Conservation (phyloP, 1,140 invertebrate genomes). For the Arctopsyche grandis region DNA sequence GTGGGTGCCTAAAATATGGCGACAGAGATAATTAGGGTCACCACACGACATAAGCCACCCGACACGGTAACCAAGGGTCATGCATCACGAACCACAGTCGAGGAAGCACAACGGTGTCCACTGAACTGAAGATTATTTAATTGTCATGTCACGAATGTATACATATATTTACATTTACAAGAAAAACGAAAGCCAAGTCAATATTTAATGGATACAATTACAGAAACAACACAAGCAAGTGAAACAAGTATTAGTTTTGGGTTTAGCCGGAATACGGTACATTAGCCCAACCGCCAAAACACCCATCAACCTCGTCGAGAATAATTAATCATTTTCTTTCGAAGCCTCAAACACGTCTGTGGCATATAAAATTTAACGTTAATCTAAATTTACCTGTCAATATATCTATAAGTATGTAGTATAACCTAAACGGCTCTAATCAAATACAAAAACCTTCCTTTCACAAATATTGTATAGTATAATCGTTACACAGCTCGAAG, state of each 20-base stretch:
- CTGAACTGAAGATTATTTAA: background rate
- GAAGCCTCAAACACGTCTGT: background rate
- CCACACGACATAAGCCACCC: background rate
- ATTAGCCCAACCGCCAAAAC: background rate
- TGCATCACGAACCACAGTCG: background rate
- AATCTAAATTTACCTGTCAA: too few relatives aligned
- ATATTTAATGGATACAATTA: too few relatives aligned
- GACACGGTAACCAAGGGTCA: background rate
- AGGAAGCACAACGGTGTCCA: background rate
- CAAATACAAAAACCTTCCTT: too few relatives aligned
- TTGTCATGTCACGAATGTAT: background rate
- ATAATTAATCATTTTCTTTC: conserved; percentile 18
- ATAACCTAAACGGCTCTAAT: background rate
- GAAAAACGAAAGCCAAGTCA: too few relatives aligned
- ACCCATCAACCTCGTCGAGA: background rate
- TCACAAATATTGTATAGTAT: background rate
- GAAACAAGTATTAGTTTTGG: background rate
- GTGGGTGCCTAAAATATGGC: background rate
- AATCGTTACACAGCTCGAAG: background rate
- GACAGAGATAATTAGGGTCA: conserved; percentile 2
- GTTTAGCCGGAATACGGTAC: background rate
- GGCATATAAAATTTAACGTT: background rate
- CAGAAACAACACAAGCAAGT: background rate
- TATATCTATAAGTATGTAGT: too few relatives aligned
- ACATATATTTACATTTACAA: too few relatives aligned